Evolutionary conservation across 2,797 vertebrate genomes (phyloP).

Genomic region (Diplodus puntazzo): DNA sequence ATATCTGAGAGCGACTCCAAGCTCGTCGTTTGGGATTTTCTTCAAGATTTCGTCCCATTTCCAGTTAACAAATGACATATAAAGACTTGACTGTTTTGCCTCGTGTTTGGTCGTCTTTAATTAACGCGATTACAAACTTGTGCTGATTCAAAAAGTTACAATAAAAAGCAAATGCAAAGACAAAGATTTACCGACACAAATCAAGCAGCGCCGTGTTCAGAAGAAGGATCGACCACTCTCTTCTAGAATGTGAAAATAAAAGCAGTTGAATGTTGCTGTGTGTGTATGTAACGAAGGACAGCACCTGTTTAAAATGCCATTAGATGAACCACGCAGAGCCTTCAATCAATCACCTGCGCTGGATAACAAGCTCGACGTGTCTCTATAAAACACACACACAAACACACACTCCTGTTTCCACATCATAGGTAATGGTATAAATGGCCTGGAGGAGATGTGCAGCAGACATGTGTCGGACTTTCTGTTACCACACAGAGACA

Average conservation of each 20-base stretch:
- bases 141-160: background rate
- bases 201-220: background rate
- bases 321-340: conserved; percentile 20
- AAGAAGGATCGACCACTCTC: conserved; percentile 3
- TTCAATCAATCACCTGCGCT: conserved; percentile 29
- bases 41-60: background rate
- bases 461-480: background rate
- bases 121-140: background rate
- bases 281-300: conserved; percentile 1
- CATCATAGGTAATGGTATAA: too few relatives aligned
- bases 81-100: too few relatives aligned
- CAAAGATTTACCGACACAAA: background rate
- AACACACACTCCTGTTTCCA: background rate
- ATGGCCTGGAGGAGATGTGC: too few relatives aligned
- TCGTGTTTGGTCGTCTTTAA: background rate
- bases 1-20: background rate
- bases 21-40: background rate
- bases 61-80: too few relatives aligned
- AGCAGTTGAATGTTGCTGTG: background rate
- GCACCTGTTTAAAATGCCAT: conserved; percentile 27
- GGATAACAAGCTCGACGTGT: background rate
- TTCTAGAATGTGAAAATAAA: background rate
- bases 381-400: background rate
- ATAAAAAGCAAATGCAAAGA: background rate
- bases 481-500: background rate